A percentile compares a stretch with the other conserved stretches of the same genome.
Conservation (phyloP, 2,888 invertebrate species). For the Zygaena filipendulae region DNA sequence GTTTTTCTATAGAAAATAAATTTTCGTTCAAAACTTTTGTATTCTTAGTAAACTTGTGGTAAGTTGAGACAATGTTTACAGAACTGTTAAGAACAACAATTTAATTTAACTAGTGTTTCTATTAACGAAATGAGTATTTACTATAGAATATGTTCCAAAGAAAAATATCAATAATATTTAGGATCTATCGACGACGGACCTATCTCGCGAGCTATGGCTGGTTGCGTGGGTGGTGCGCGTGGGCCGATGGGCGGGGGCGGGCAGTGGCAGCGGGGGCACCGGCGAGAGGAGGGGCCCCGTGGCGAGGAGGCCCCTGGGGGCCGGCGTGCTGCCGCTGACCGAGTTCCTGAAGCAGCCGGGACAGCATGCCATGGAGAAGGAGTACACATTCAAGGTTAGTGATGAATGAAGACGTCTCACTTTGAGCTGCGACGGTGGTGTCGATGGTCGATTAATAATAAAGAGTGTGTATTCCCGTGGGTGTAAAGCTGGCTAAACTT, state of each 20-base stretch:
- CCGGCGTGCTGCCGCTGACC: conserved; percentile 81
- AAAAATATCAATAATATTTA: too few relatives aligned
- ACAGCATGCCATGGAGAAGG: conserved; percentile 76
- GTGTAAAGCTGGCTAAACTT: too few relatives aligned
- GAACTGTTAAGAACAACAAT: too few relatives aligned
- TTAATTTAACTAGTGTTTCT: too few relatives aligned
- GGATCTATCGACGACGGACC: conserved; percentile 87
- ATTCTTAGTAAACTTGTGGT: too few relatives aligned
- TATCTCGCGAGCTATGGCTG: conserved; percentile 86
- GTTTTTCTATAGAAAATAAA: too few relatives aligned
- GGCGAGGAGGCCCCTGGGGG: conserved; percentile 86
- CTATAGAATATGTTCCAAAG: too few relatives aligned
- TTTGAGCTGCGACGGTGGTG: not conserved
- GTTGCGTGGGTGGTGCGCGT: conserved; percentile 92
- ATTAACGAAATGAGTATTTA: too few relatives aligned
- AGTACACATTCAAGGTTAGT: conserved; percentile 79
- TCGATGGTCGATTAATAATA: not conserved
- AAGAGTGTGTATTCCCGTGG: too few relatives aligned
- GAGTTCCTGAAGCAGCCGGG: conserved; percentile 72
- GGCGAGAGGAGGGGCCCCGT: conserved; percentile 58
- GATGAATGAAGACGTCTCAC: not conserved
- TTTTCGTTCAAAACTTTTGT: too few relatives aligned
- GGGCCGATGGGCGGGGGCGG: conserved; percentile 79
- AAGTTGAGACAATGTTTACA: too few relatives aligned
- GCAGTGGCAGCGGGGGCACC: conserved; percentile 50